A percentile compares a stretch with the other conserved stretches of the same genome.
These are phyloP conservation scores for Danio choprae DNA, from an alignment of 2,797 vertebrate species.

Conservation along the genomic window DNA sequence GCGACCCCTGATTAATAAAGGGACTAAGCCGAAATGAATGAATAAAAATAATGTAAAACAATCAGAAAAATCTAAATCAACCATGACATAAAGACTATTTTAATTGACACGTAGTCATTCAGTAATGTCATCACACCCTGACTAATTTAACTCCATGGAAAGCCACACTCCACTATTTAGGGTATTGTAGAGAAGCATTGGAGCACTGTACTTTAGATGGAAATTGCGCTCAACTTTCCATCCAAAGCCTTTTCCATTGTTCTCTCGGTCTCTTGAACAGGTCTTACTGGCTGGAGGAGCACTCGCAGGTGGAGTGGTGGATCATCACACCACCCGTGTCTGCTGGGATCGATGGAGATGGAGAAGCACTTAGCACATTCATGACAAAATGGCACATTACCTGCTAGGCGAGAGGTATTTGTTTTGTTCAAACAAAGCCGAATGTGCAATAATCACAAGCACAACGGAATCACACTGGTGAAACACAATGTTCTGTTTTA, in stretches of 20 bases:
- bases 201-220: not conserved
- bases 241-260: conserved; percentile 11
- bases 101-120: too few relatives aligned
- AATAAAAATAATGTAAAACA: too few relatives aligned
- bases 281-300: not conserved
- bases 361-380: conserved; percentile 48
- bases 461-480: conserved; percentile 58
- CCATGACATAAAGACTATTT: too few relatives aligned
- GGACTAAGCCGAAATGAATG: too few relatives aligned
- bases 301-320: conserved; percentile 52
- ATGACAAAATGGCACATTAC: conserved; percentile 55
- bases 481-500: conserved; percentile 37
- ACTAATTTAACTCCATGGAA: not conserved
- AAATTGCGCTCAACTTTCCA: not conserved
- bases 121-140: not conserved
- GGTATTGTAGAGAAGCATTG: not conserved
- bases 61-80: not conserved
- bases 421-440: conserved; percentile 58
- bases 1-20: too few relatives aligned
- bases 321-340: conserved; percentile 63
- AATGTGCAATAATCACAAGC: conserved; percentile 62
- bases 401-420: conserved; percentile 64
- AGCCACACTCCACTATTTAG: not conserved
- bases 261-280: conserved; percentile 19
- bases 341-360: conserved; percentile 40